Percentiles rank a stretch among this genome's conserved stretches.
These are phyloP conservation scores for Mellivora capensis DNA, from an alignment of 2,113 vertebrate genomes.

Conservation along the genomic window DNA sequence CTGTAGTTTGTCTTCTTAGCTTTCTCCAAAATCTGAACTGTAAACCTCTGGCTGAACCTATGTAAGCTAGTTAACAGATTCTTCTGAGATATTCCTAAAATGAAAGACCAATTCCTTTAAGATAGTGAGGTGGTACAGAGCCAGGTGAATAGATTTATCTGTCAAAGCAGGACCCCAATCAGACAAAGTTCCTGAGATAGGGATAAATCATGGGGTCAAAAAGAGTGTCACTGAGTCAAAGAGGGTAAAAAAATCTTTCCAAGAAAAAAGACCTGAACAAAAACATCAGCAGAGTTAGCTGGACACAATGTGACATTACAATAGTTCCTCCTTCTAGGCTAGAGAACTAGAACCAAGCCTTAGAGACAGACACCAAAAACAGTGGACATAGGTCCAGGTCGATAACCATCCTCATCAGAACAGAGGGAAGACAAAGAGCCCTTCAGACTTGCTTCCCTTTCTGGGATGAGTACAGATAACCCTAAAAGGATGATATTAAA, in stretches of 20 bases:
- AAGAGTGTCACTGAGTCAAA: background rate
- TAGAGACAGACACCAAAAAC: background rate
- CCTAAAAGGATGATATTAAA: background rate
- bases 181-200: background rate
- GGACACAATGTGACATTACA: background rate
- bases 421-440: background rate
- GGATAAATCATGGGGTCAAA: background rate
- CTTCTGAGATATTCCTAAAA: conserved; percentile 7
- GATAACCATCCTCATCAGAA: background rate
- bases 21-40: conserved; percentile 50
- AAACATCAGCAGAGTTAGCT: background rate
- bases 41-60: conserved; percentile 25
- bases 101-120: conserved; percentile 1
- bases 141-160: background rate
- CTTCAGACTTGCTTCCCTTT: background rate
- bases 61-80: background rate
- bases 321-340: background rate
- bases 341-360: background rate
- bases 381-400: background rate
- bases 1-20: background rate
- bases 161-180: background rate
- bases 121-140: background rate
- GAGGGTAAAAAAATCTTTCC: background rate
- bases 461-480: background rate
- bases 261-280: conserved; percentile 6